Evolutionary conservation across 2,888 invertebrate genomes (phyloP).

Genomic region (Agonopterix arenella): DNA sequence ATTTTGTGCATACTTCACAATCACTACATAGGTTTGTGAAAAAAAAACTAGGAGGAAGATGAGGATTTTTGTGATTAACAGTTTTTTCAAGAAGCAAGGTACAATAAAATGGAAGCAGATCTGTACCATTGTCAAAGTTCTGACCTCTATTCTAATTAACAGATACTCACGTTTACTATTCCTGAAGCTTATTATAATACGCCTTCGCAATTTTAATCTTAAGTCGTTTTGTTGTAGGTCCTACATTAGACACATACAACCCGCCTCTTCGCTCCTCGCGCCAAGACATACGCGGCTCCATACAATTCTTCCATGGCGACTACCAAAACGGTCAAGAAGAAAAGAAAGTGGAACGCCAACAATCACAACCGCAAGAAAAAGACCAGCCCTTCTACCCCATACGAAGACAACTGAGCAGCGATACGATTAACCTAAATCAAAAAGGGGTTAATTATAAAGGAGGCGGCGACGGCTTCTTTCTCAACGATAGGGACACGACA

Average conservation of each 20-base stretch:
- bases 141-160: no score
- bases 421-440: constrained; percentile 61
- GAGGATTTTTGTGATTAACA: no score
- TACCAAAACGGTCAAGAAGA: constrained; percentile 43
- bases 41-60: no score
- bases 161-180: no score
- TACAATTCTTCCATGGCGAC: constrained; percentile 82
- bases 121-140: no score
- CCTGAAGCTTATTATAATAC: no score
- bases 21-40: no score
- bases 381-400: constrained; percentile 43
- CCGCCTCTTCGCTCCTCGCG: constrained; percentile 84
- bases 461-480: constrained; percentile 67
- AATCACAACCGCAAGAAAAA: constrained; percentile 41
- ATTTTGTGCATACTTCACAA: no score
- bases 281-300: constrained; percentile 84
- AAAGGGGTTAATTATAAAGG: constrained; percentile 49
- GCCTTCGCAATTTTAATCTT: no score
- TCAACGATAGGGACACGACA: constrained; percentile 73
- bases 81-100: no score
- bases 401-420: constrained; percentile 78
- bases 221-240: constrained; percentile 37
- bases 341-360: constrained; percentile 54
- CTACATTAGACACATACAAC: constrained; percentile 78
- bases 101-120: no score